Evolutionary conservation across 2,888 invertebrate species (phyloP), one percentile per base, ranked within the genome.

Genomic region (Cantharis rustica): DNA sequence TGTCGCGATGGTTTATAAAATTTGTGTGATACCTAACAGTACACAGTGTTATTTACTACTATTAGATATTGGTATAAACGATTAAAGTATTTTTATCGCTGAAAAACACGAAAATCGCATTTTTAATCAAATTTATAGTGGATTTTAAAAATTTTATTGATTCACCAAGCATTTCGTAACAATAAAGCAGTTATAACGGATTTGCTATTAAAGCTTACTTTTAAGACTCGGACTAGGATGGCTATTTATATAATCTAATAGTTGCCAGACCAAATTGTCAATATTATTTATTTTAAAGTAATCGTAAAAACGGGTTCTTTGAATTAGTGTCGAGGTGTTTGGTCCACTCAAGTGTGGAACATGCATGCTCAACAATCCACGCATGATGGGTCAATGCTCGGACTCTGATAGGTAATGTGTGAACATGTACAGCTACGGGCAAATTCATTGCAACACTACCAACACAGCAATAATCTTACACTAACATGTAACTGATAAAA

Each of bases 341-440:
- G 75, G 78, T 75, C 75, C 78, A 75, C 78, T 78, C 75, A 75
- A 75, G 78, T 79, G 75, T 76, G 72, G 77, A 78, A 78, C 79
- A 80, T 80, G 75, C 76, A 79, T 76, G 77, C 76, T 79, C 75
- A 66, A 79, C 79, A 79, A 79, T 80, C 78, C 77, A 79, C 78
- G 79, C 80, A 80, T 76, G 79, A 79, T 80, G 79, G 80, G 80
- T 81, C 81, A 81, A 76, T 69, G 79, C 72, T 77, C 80, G 79
- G 71, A 76, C 76, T 75, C 76, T 73, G 80, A 81, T 80, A 80
- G 80, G 79, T 75, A 80, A 81, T 81, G 81, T 81, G 80, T 80
- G 80, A 79, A 80, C 80, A 81, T 76, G 78, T 79, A 80, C 80
- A 79, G 79, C 77, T 80, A 76, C 73, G 75, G 75, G 76, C 75